A percentile compares a stretch with the other conserved stretches of the same genome.
Conservation (phyloP, 2,888 invertebrate genomes). For the Brachylomia viminalis region DNA sequence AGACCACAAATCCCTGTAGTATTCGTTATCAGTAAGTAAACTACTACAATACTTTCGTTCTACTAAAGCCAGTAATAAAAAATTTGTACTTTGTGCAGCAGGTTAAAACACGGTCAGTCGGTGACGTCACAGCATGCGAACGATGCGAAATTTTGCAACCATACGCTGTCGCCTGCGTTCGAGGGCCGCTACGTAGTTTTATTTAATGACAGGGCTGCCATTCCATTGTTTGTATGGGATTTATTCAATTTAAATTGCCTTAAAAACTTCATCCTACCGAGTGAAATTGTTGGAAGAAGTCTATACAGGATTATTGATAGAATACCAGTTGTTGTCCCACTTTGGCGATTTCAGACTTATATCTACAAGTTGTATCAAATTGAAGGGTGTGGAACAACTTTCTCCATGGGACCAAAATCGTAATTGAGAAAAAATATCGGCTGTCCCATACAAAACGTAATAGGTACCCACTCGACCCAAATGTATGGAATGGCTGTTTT, state of each 20-base stretch:
- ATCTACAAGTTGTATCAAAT: no score
- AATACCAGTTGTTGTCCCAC: no score
- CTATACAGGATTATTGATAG: neutral
- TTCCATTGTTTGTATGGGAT: neutral
- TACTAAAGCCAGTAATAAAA: constrained; percentile 41
- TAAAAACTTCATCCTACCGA: neutral
- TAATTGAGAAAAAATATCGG: no score
- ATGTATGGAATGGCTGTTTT: no score
- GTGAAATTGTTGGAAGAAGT: no score
- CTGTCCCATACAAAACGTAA: no score
- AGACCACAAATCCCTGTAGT: neutral
- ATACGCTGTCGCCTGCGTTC: constrained; percentile 31
- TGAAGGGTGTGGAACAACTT: neutral
- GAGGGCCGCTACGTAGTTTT: constrained; percentile 13
- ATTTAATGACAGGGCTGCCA: constrained; percentile 42
- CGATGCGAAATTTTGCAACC: constrained; percentile 63
- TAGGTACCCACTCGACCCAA: no score
- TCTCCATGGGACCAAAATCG: neutral
- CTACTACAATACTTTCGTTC: constrained; percentile 19
- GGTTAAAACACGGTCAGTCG: constrained; percentile 42
- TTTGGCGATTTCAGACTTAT: neutral
- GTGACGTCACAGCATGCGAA: constrained; percentile 51
- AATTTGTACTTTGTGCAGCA: constrained; percentile 51
- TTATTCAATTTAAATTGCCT: neutral
- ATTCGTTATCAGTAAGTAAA: constrained; percentile 9